Percentiles rank a stretch among this genome's conserved stretches.
Evolutionary conservation across 2,888 invertebrate genomes (phyloP).

Genomic region (Eristalis tenax): DNA sequence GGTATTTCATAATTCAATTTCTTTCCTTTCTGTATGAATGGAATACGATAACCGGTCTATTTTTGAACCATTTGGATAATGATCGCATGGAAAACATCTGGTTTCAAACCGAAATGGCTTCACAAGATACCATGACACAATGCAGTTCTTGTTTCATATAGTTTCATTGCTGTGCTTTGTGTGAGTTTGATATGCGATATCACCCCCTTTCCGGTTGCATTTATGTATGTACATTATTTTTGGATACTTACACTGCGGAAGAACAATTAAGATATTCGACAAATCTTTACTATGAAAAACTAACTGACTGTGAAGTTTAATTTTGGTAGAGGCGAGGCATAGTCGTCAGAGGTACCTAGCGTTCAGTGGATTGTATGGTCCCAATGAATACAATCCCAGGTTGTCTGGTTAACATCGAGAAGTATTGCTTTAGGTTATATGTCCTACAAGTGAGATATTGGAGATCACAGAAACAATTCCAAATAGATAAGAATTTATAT

Average conservation of each 20-base stretch:
- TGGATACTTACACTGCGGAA: background rate
- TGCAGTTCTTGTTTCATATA: background rate
- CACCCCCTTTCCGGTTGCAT: background rate
- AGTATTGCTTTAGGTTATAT: too few relatives aligned
- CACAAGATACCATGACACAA: background rate
- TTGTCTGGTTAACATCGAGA: too few relatives aligned
- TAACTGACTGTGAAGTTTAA: too few relatives aligned
- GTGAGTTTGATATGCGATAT: background rate
- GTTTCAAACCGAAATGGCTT: background rate
- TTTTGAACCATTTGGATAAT: background rate
- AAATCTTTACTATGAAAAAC: background rate
- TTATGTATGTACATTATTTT: background rate
- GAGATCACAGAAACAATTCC: too few relatives aligned
- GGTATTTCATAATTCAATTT: too few relatives aligned
- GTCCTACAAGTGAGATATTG: too few relatives aligned
- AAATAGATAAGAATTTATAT: too few relatives aligned
- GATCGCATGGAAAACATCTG: background rate
- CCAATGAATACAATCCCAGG: too few relatives aligned
- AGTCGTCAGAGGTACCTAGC: too few relatives aligned
- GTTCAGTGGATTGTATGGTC: too few relatives aligned
- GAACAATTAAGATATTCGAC: background rate
- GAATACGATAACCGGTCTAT: background rate
- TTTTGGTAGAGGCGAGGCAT: too few relatives aligned
- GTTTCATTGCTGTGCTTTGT: background rate
- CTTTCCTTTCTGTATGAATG: background rate